Evolutionary conservation across 2,797 vertebrate genomes (phyloP).

Genomic region (Myripristis murdjan): DNA sequence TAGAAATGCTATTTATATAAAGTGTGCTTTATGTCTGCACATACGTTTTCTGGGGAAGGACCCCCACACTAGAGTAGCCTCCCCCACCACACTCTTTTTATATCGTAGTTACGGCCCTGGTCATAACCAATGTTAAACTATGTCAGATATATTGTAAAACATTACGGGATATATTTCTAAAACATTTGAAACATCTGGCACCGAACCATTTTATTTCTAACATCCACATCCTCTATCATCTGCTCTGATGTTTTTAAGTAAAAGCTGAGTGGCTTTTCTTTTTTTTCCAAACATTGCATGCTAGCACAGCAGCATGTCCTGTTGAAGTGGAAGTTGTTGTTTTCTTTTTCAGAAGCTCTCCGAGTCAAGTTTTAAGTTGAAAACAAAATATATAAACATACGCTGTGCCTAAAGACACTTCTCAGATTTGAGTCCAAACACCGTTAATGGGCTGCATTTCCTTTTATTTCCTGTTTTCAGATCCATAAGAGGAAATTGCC

Average conservation of each 20-base stretch:
- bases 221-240: too few species aligned
- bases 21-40: too few species aligned
- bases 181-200: background rate
- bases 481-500: conserved; percentile 60
- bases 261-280: background rate
- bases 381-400: conserved; percentile 46
- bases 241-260: background rate
- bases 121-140: too few species aligned
- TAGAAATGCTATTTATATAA: too few species aligned
- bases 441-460: conserved; percentile 61
- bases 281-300: background rate
- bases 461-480: conserved; percentile 75
- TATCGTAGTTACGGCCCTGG: too few species aligned
- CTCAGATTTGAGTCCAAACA: conserved; percentile 51
- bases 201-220: too few species aligned
- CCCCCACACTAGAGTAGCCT: too few species aligned
- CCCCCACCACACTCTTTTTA: too few species aligned
- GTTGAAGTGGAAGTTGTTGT: background rate
- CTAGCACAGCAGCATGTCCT: background rate
- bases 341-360: conserved; percentile 31
- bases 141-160: too few species aligned
- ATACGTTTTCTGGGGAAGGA: too few species aligned
- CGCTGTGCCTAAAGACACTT: conserved; percentile 26
- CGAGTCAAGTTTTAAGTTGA: conserved; percentile 47
- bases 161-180: background rate